These are phyloP conservation scores for Caenorhabditis sp. DNA, from an alignment of 2,888 invertebrate genomes.

Conservation along the genomic window DNA sequence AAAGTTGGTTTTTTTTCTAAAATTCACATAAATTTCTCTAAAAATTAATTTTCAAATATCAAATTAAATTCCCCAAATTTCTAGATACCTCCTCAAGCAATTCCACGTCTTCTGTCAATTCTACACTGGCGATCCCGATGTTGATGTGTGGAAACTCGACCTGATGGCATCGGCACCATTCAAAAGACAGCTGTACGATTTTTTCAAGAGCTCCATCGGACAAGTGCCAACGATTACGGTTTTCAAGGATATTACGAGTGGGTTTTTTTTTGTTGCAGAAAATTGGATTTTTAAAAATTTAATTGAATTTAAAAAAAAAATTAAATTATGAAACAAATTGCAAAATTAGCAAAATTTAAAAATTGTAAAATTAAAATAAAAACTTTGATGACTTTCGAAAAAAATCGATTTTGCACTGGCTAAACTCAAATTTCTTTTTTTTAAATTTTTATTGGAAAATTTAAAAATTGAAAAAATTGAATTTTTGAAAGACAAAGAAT, in stretches of 20 bases:
- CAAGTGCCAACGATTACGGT: conserved; percentile 68
- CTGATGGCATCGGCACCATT: conserved; percentile 67
- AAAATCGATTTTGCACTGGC: too few species aligned
- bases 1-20: too few species aligned
- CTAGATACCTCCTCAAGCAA: conserved; percentile 69
- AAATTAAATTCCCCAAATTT: too few species aligned
- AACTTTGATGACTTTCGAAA: too few species aligned
- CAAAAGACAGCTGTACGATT: conserved; percentile 56
- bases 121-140: conserved; percentile 60
- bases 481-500: neutral
- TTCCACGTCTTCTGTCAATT: conserved; percentile 70
- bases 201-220: conserved; percentile 65
- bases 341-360: too few species aligned
- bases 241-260: conserved; percentile 65
- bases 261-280: conserved; percentile 33
- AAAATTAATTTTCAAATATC: conserved; percentile 1
- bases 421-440: neutral
- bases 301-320: too few species aligned
- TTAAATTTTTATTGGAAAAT: neutral
- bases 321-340: too few species aligned
- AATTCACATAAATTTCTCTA: neutral
- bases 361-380: too few species aligned
- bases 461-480: neutral
- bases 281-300: neutral
- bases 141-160: conserved; percentile 65